phyloP scores from a whole-genome alignment of 2,888 invertebrate species.

The Gisinianus flammeolus region DNA sequence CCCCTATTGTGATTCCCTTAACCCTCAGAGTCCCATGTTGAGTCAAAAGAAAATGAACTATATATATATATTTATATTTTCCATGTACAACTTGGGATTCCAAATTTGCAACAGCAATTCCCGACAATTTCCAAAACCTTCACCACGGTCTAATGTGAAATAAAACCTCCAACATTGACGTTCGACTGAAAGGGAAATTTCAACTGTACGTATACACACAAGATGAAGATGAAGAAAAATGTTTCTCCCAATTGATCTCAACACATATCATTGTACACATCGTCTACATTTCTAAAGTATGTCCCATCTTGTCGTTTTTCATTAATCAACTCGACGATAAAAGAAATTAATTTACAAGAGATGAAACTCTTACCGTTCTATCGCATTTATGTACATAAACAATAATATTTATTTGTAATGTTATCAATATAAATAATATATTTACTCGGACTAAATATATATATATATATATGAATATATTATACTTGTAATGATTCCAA shows the following conservation, averaged over 20 bases:
- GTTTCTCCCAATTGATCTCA: slow-evolving; percentile 27
- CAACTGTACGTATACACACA: neutral
- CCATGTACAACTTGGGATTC: too few species aligned
- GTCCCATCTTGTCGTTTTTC: neutral
- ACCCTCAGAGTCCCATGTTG: too few species aligned
- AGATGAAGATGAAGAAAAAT: neutral
- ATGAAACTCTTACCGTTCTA: slow-evolving; percentile 9
- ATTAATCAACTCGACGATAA: neutral
- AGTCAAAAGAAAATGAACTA: too few species aligned
- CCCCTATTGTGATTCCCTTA: too few species aligned
- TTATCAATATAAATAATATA: slow-evolving; percentile 11
- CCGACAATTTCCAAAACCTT: neutral
- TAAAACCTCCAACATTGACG: neutral
- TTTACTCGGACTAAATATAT: slow-evolving; percentile 11
- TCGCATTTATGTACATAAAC: slow-evolving; percentile 20
- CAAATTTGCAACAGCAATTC: too few species aligned
- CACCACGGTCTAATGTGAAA: neutral
- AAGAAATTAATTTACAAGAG: neutral
- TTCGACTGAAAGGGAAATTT: neutral
- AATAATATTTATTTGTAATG: neutral
- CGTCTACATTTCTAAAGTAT: neutral
- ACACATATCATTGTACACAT: slow-evolving; percentile 24
- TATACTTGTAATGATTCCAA: neutral
- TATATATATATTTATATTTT: too few species aligned
- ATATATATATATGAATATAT: neutral